Base-by-base conservation (phyloP, 2,113 vertebrate genomes). In the Electrona antarctica region DNA sequence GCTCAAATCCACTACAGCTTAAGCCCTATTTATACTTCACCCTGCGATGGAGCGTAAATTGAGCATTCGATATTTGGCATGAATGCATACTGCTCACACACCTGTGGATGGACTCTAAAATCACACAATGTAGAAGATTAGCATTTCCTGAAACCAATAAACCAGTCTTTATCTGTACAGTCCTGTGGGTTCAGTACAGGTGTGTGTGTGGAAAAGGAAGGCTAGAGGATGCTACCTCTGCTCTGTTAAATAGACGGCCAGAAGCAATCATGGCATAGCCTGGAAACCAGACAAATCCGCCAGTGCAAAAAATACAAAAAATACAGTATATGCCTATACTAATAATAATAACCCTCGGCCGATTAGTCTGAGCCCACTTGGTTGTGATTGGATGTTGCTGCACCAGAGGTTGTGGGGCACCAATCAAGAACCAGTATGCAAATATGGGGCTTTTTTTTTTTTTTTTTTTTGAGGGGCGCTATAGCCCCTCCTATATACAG, bases 221-320 rank as follows among this genome's bases (percentile, higher is more conserved):
- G 45, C 21, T 51, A 29, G 21, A 83, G 87, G 70, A 83, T 88
- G 49, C 78, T 56, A 77, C 77, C 77, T 74, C 71, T 64, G 64
- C 69, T 68, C 65, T 8, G 74, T 83, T 92, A 92, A 92, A 91
- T 89, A 90, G 89, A 91, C 83, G 73, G 77, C 79, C 78, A 72
- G 86, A 90, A 90, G 83, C 89, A 89, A 76, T 87, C 78, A 80
- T 89, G 72, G 33, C 33, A 41, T 41, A 41, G 33, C 33, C 33
- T 41, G 33, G 5, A 41, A 41, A 41, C 33, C 33, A 41, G 33
- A 41, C 3, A 41, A 41, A 41, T 41, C 33, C 5, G 3, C 33
- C 33, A 41, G 33, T 41, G 33, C 33, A 41, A 41, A 41, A 41
- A 41, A 41, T 4, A 41, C 3, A 41, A 33, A 33, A 33, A 4